Conservation (phyloP, 2,113 vertebrate species). For the Pithys albifrons region DNA sequence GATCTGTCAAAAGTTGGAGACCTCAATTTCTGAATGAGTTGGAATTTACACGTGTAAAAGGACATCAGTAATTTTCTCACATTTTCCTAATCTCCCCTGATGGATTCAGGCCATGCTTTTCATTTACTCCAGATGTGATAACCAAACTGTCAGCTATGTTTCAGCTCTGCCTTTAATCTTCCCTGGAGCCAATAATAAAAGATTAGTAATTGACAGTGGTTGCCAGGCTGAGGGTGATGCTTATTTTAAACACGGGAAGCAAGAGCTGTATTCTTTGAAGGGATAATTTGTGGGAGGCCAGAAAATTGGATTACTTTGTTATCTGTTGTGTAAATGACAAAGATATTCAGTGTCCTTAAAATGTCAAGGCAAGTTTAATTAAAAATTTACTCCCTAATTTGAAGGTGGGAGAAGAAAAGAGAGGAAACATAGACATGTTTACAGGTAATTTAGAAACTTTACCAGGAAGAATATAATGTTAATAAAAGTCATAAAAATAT, state of each 20-base stretch:
- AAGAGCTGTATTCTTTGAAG: constrained; percentile 78
- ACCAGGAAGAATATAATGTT: background rate
- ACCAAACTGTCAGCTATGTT: constrained; percentile 89
- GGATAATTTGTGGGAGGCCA: constrained; percentile 79
- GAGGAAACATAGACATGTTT: background rate
- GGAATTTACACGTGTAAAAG: constrained; percentile 85
- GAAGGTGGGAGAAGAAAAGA: background rate
- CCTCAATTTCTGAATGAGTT: constrained; percentile 72
- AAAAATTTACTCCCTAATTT: constrained; percentile 62
- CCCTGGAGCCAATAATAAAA: constrained; percentile 89
- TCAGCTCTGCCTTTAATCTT: constrained; percentile 89
- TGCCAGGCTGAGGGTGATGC: constrained; percentile 68
- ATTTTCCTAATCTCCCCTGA: constrained; percentile 91
- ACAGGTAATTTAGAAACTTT: constrained; percentile 1
- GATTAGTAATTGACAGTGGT: constrained; percentile 76
- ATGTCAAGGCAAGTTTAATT: constrained; percentile 77
- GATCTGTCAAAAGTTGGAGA: constrained; percentile 69
- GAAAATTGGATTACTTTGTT: constrained; percentile 87
- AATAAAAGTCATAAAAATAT: background rate
- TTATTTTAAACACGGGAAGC: constrained; percentile 81
- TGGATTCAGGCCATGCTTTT: constrained; percentile 96
- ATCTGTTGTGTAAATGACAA: constrained; percentile 86
- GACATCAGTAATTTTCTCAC: constrained; percentile 89
- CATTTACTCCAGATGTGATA: constrained; percentile 93
- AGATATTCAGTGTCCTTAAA: constrained; percentile 82